Evolutionary conservation across 1,140 invertebrate genomes (phyloP).

Genomic region (Branchinecta lynchi): DNA sequence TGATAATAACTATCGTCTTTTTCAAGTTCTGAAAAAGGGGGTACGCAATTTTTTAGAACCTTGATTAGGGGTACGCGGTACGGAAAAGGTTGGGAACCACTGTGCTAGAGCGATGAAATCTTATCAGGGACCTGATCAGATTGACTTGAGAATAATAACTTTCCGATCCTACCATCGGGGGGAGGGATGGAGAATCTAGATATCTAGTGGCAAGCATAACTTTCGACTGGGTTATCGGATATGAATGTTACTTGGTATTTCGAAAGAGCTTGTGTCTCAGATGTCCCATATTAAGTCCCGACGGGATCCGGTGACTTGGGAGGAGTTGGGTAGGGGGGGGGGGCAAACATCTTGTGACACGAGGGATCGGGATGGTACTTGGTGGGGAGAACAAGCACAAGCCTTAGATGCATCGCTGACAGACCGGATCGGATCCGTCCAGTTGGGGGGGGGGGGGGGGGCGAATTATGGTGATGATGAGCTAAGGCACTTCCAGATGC

Average conservation of each 20-base stretch:
- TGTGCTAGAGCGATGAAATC: too few relatives aligned
- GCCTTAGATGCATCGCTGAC: background rate
- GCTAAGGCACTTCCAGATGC: background rate
- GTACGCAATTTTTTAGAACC: too few relatives aligned
- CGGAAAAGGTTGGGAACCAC: too few relatives aligned
- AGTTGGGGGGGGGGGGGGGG: background rate
- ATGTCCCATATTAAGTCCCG: constrained; percentile 1
- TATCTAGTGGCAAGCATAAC: background rate
- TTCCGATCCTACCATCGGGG: background rate
- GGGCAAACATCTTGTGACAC: background rate
- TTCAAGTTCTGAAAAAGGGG: too few relatives aligned
- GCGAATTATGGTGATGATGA: background rate
- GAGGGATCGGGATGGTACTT: background rate
- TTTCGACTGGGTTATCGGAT: background rate
- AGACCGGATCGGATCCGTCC: background rate
- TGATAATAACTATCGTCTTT: too few relatives aligned
- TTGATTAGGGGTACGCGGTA: too few relatives aligned
- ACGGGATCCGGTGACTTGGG: background rate
- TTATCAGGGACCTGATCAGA: too few relatives aligned
- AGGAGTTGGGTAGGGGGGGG: too few relatives aligned
- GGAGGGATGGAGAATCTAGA: background rate
- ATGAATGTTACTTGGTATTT: background rate
- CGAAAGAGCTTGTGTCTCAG: background rate
- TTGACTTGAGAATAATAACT: too few relatives aligned
- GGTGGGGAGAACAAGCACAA: background rate